Base-by-base conservation (phyloP, 1,140 invertebrate genomes). In the Pentalonia nigronervosa region DNA sequence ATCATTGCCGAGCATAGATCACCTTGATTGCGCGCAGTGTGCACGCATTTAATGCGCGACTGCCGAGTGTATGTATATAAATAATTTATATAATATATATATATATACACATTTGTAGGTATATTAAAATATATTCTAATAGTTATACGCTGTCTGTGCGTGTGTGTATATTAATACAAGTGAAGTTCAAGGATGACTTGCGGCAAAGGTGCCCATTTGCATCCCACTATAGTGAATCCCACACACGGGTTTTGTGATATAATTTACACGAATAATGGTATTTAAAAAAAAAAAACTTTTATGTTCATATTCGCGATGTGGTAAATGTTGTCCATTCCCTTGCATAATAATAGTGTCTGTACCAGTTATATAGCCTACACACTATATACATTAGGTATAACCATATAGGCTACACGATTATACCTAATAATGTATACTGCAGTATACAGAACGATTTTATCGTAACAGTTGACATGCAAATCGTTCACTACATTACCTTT, bases 101-200 rank as follows among this genome's bases (percentile, higher is more conserved):
- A 36, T 76, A 41, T 41, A 41, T 4, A 4, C 41, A 41, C 41
- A 4, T 41, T 41, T 41, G 4, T 41, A 34, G 17, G 21, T 60
- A 34, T 34, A 81, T 81, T 34, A 81, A 81, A 81, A 36, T 81
- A 81, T 36, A 81, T 21, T 34, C 34, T 34, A 21, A 81, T 21
- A 20, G 23, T 30, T 3, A n/a, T 36, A 41, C 9, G 34, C 76
- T 83, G 76, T 83, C 76, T n/a, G 34, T 25, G 41, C 25, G 41
- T 86, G 84, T 86, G 45, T 45, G 41, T 41, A 41, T 84, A 47
- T 88, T 48, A 34, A 48, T 36, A 89, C 30, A n/a, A 34, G 34
- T 89, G 88, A 89, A 89, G 88, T 89, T 89, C 88, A 89, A 89
- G 88, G 88, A 89, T 41, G 53, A 23, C 17, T n/a, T 7, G 48